phyloP scores from a whole-genome alignment of 2,888 invertebrate species.

The Drosophila bunnanda region DNA sequence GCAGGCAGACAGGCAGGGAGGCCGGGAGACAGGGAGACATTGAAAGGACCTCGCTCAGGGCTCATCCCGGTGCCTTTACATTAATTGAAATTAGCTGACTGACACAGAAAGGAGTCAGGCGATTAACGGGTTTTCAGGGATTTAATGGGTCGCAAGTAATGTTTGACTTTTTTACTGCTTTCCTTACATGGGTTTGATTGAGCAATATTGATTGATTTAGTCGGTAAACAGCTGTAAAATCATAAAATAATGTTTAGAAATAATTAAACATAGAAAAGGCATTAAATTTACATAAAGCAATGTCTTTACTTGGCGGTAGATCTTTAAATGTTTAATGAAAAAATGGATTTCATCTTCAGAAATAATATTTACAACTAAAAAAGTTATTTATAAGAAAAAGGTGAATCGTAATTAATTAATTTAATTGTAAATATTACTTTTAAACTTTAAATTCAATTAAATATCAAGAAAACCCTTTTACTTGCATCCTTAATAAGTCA shows the following conservation, averaged over 20 bases:
- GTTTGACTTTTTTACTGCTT: not conserved
- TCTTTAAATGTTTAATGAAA: too few relatives aligned
- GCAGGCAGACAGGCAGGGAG: not conserved
- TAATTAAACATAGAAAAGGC: too few relatives aligned
- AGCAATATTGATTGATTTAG: not conserved
- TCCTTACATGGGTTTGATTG: not conserved
- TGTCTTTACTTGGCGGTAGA: too few relatives aligned
- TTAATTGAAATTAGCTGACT: slow-evolving; percentile 42
- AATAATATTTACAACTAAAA: not conserved
- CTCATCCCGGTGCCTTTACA: slow-evolving; percentile 20
- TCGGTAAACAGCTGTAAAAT: not conserved
- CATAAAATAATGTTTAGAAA: not conserved
- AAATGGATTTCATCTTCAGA: too few relatives aligned
- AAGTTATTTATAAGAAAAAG: too few relatives aligned
- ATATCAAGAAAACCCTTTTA: not conserved
- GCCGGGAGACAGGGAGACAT: not conserved
- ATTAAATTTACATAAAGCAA: too few relatives aligned
- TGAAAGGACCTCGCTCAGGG: slow-evolving; percentile 23
- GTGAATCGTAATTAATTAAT: too few relatives aligned
- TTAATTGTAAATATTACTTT: not conserved
- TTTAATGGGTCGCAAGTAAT: slow-evolving; percentile 3
- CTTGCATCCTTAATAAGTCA: not conserved
- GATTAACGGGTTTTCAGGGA: slow-evolving; percentile 22
- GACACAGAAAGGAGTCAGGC: slow-evolving; percentile 22
- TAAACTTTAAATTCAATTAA: not conserved